Evolutionary conservation across 2,113 vertebrate species (phyloP).

Genomic region (Candoia aspera): DNA sequence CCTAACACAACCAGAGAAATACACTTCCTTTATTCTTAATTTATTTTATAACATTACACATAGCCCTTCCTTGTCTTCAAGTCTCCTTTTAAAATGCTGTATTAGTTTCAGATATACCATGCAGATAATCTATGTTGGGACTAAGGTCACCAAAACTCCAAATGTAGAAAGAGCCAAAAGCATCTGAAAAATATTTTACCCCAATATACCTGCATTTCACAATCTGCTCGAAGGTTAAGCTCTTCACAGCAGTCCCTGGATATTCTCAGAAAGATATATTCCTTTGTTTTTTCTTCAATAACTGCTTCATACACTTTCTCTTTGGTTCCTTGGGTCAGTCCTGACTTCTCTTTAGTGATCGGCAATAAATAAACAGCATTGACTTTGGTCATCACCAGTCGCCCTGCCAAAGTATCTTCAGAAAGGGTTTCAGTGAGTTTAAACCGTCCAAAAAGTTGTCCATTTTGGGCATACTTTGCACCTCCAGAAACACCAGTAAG

Average conservation of each 20-base stretch:
- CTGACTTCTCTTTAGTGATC: slow-evolving; percentile 83
- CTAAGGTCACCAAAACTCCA: too few relatives aligned
- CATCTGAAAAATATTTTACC: not conserved
- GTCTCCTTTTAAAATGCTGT: not conserved
- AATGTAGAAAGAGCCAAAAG: not conserved
- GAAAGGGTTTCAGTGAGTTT: slow-evolving; percentile 97
- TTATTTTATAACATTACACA: not conserved
- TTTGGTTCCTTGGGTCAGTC: slow-evolving; percentile 89
- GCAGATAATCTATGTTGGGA: not conserved
- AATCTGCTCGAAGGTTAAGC: slow-evolving; percentile 87
- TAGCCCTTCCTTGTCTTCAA: not conserved
- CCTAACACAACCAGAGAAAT: not conserved
- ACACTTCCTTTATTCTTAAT: not conserved
- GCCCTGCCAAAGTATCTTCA: slow-evolving; percentile 96
- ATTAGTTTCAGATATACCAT: not conserved
- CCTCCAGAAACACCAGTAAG: slow-evolving; percentile 97
- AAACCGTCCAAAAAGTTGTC: slow-evolving; percentile 97
- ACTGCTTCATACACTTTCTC: slow-evolving; percentile 96
- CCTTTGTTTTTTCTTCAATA: slow-evolving; percentile 99
- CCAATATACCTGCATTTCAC: slow-evolving; percentile 88
- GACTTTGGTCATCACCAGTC: slow-evolving; percentile 99
- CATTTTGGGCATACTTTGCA: slow-evolving; percentile 97
- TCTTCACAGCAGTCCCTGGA: slow-evolving; percentile 96
- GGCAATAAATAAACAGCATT: slow-evolving; percentile 95
- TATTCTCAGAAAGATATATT: slow-evolving; percentile 97